Evolutionary conservation across 2,888 invertebrate species (phyloP).

Genomic region (Stegana nigrithorax): DNA sequence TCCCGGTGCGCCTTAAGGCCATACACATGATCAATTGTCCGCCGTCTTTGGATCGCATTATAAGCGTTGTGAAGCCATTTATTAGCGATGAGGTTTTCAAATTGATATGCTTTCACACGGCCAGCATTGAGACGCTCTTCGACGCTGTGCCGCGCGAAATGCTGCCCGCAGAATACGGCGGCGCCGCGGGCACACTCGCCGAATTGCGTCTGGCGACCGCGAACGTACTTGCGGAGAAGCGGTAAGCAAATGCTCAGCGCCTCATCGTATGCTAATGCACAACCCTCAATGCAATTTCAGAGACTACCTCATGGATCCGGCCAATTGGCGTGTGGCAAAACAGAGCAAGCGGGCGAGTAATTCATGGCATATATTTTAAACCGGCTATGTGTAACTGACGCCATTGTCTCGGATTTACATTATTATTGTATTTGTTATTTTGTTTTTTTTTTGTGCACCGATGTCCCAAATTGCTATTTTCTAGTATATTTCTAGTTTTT

Average conservation of each 20-base stretch:
- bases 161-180: conserved; percentile 61
- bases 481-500: no score
- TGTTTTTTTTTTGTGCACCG: no score
- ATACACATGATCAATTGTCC: conserved; percentile 76
- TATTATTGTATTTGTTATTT: no score
- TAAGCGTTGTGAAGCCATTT: conserved; percentile 74
- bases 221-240: conserved; percentile 71
- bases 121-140: conserved; percentile 74
- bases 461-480: no score
- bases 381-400: no score
- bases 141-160: conserved; percentile 71
- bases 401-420: no score
- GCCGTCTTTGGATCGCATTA: conserved; percentile 74
- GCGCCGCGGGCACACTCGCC: conserved; percentile 49
- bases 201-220: conserved; percentile 74
- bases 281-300: conserved; percentile 60
- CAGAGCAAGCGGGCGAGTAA: conserved; percentile 41
- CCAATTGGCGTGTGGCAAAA: conserved; percentile 73
- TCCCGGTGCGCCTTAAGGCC: conserved; percentile 60
- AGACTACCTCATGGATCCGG: conserved; percentile 73
- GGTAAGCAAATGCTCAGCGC: conserved; percentile 66
- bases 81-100: conserved; percentile 75
- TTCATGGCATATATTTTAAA: conserved; percentile 43
- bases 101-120: conserved; percentile 77
- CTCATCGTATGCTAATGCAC: background rate